A percentile compares a stretch with the other conserved stretches of the same genome.
phyloP scores from a whole-genome alignment of 2,113 vertebrate genomes.

The Larimichthys polyactis region DNA sequence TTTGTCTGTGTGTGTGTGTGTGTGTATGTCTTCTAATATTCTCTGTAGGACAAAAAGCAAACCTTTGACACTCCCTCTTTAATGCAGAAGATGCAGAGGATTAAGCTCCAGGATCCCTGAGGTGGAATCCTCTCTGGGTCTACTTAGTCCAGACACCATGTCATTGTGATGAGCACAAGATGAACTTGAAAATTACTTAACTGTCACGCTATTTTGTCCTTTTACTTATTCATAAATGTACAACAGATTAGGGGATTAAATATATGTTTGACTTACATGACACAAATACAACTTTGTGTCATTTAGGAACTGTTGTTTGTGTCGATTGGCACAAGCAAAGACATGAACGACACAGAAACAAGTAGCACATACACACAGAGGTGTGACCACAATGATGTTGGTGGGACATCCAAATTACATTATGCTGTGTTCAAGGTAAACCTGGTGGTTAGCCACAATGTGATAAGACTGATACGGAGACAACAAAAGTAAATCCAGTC shows the following conservation, averaged over 20 bases:
- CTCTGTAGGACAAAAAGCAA: constrained; percentile 24
- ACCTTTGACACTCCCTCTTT: constrained; percentile 16
- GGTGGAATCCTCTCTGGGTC: constrained; percentile 14
- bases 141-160: not conserved
- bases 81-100: not conserved
- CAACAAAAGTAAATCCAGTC: not conserved
- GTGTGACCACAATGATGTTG: not conserved
- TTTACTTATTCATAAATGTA: not conserved
- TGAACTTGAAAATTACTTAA: not conserved
- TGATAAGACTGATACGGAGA: not conserved
- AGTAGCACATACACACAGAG: not conserved
- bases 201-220: not conserved
- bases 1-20: not conserved
- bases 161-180: not conserved
- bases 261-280: not conserved
- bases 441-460: not conserved
- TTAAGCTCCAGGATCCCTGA: constrained; percentile 1
- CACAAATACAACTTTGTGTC: not conserved
- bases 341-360: not conserved
- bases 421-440: not conserved
- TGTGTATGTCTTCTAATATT: constrained; percentile 4
- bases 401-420: not conserved
- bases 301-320: not conserved
- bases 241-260: not conserved
- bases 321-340: not conserved